Percentiles rank a stretch among this genome's conserved stretches.
phyloP scores from a whole-genome alignment of 2,113 vertebrate genomes.

The Lophotis ruficrista region DNA sequence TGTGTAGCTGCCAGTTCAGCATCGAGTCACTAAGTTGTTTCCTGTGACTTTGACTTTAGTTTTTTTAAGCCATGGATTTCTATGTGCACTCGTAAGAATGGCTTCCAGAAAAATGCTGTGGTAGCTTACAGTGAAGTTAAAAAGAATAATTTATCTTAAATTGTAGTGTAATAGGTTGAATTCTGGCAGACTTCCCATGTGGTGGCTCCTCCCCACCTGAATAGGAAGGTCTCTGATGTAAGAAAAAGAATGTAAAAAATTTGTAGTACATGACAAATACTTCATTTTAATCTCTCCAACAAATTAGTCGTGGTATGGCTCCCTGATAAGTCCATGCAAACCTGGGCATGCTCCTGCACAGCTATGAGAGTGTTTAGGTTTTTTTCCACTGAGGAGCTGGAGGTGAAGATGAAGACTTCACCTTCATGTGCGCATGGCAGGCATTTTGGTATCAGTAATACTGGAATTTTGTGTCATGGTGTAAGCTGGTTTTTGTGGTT shows the following conservation, averaged over 20 bases:
- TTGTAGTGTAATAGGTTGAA: background rate
- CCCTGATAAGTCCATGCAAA: background rate
- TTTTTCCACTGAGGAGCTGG: background rate
- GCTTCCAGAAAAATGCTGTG: background rate
- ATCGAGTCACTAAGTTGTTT: background rate
- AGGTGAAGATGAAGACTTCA: background rate
- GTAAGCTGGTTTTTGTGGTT: background rate
- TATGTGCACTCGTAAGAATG: background rate
- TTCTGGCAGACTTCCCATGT: background rate
- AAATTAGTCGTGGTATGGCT: background rate
- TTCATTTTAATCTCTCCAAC: conserved; percentile 30
- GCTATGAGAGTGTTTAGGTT: background rate
- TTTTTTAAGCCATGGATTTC: background rate
- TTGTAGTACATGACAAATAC: background rate
- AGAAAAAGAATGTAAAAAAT: background rate
- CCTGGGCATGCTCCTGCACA: background rate
- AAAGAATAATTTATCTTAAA: background rate
- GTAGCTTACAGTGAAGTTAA: background rate
- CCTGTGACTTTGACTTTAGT: background rate
- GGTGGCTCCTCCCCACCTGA: background rate
- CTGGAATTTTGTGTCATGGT: rapidly evolving
- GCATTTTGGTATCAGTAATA: background rate
- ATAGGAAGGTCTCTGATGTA: background rate
- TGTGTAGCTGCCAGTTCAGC: background rate
- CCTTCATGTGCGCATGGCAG: background rate